phyloP scores from a whole-genome alignment of 1,140 invertebrate genomes.

The Hycleus phaleratus region DNA sequence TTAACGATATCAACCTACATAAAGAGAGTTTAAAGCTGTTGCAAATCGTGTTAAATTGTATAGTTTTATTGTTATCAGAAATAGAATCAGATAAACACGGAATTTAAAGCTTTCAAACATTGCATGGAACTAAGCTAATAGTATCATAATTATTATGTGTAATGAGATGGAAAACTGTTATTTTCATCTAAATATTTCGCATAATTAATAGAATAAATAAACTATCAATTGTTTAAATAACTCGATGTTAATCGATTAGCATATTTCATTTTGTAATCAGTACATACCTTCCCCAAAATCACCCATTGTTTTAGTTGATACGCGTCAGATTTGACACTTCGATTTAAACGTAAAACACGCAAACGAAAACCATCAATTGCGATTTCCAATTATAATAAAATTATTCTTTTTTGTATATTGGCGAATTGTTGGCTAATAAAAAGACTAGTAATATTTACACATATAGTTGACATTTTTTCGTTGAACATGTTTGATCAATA shows the following conservation, averaged over 20 bases:
- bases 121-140: constrained; percentile 24
- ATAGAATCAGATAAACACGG: constrained; percentile 28
- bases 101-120: constrained; percentile 21
- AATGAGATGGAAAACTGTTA: constrained; percentile 7
- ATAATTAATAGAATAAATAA: neutral
- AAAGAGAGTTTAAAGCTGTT: constrained; percentile 11
- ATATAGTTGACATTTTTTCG: constrained; percentile 31
- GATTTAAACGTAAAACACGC: constrained; percentile 22
- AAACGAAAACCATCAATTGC: neutral
- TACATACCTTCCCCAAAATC: constrained; percentile 36
- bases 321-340: constrained; percentile 23
- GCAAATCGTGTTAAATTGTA: constrained; percentile 13
- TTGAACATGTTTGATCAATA: constrained; percentile 30
- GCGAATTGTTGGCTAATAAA: no score
- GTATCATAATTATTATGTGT: constrained; percentile 16
- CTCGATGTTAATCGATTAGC: neutral
- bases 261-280: neutral
- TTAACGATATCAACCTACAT: neutral
- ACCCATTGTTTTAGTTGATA: constrained; percentile 23
- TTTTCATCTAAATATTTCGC: neutral
- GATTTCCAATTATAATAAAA: no score
- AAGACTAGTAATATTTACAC: no score
- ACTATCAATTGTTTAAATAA: neutral
- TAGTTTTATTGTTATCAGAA: constrained; percentile 24
- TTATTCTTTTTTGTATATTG: no score